Evolutionary conservation across 2,888 invertebrate genomes (phyloP).

Genomic region (Coremacera marginata): DNA sequence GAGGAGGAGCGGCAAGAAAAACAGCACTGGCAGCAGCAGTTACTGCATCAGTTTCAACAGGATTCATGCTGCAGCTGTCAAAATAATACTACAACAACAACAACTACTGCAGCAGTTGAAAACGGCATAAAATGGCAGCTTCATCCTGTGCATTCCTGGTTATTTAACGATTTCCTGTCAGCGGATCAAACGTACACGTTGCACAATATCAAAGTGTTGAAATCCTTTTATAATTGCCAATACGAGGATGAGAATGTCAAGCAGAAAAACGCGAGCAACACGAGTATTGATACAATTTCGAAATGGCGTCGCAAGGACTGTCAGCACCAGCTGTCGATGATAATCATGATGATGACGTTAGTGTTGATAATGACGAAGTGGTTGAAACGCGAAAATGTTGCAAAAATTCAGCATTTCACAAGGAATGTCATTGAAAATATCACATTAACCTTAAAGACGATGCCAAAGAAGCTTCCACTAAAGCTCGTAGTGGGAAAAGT

Average conservation of each 20-base stretch:
- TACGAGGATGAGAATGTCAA: background rate
- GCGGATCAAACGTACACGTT: conserved; percentile 17
- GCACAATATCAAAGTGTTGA: conserved; percentile 15
- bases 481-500: background rate
- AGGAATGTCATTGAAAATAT: background rate
- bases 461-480: background rate
- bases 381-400: conserved; percentile 5
- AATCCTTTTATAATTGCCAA: conserved; percentile 31
- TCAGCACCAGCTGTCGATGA: conserved; percentile 26
- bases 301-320: conserved; percentile 1
- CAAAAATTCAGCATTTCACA: background rate
- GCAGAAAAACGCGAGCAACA: background rate
- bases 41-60: conserved; percentile 6
- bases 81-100: conserved; percentile 33
- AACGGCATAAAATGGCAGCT: background rate
- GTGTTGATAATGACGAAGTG: too few relatives aligned
- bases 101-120: conserved; percentile 28
- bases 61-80: conserved; percentile 21
- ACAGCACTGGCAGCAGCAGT: conserved; percentile 31
- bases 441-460: background rate
- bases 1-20: conserved; percentile 31
- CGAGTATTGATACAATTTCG: background rate
- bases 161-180: conserved; percentile 36
- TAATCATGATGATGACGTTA: background rate
- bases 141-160: background rate